Base-by-base conservation (phyloP, 1,140 invertebrate species). In the Pseudobourletiella spinata region DNA sequence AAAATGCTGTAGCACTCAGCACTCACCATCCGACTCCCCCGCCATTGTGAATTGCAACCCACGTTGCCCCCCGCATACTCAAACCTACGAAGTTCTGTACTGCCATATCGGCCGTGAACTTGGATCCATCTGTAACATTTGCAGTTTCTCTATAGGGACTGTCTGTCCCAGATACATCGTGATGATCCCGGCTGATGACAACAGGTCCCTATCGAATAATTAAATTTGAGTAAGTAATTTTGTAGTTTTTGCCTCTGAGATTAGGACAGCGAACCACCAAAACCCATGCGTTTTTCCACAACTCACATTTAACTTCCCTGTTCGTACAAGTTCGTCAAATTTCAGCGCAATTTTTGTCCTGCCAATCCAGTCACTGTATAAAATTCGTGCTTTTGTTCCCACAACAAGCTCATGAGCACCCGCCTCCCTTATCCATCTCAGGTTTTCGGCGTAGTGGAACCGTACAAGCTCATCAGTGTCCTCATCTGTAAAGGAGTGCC, bases 101-200 rank as follows among this genome's bases (percentile, higher is more conserved):
- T 0, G 83, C 82, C 84, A 85, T 68, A 79, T 80, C 78, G 66
- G 83, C 84, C 61, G 81, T 83, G 64, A 84, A 81, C 2, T 82
- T 79, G 1, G 83, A 84, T 2, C 84, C 84, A 71, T 86, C 84
- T 62, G 76, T 79, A 35, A 86, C 79, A 71, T 86, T 84, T 24
- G 84, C 81, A 1, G 84, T 86, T 72, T 86, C 84, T 55, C 84
- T 71, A 75, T 79, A 85, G 6, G 84, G 84, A 67, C 81, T 83
- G 72, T 85, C 84, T 3, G 84, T 83, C 35, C 84, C 84, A 65
- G 82, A 83, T 3, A 86, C 84, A 73, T 86, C 84, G 73, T 86
- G 84, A 70, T 86, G 84, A 73, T 86, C 84, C 32, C 84, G 70
- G 68, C 81, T 83, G 15, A 86, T 73, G 2, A 86, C 80, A 3